phyloP scores from a whole-genome alignment of 2,797 vertebrate species.

The Mycteria americana region DNA sequence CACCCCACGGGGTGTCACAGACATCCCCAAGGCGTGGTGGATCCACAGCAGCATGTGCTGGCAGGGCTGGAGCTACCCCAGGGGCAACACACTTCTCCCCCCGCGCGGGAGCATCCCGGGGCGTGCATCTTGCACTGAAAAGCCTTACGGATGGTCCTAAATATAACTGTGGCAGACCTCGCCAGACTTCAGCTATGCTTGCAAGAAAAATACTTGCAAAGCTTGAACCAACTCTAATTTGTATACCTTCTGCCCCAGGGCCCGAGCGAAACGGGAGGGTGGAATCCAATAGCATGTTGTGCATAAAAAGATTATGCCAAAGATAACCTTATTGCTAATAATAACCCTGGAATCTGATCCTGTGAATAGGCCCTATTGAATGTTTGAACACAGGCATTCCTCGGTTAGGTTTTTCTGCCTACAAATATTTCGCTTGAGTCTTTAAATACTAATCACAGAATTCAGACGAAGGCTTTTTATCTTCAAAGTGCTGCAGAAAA shows the following conservation, averaged over 20 bases:
- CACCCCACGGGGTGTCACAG: background rate
- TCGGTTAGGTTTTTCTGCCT: slow-evolving; percentile 53
- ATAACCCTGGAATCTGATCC: slow-evolving; percentile 60
- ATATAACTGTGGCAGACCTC: background rate
- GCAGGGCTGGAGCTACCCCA: background rate
- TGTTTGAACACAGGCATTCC: slow-evolving; percentile 59
- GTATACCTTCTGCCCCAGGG: slow-evolving; percentile 38
- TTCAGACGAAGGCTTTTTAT: slow-evolving; percentile 39
- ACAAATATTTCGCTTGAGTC: slow-evolving; percentile 36
- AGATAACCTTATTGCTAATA: slow-evolving; percentile 69
- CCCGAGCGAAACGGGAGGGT: background rate
- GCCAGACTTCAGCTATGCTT: background rate
- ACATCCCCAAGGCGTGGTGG: accelerated
- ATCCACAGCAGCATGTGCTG: accelerated
- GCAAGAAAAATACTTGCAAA: slow-evolving; percentile 10
- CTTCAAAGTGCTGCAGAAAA: slow-evolving; percentile 54
- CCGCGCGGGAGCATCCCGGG: accelerated
- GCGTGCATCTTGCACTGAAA: accelerated
- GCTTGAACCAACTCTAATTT: slow-evolving; percentile 23
- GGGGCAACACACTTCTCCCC: background rate
- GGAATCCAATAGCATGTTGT: slow-evolving; percentile 47
- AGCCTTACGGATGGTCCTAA: background rate
- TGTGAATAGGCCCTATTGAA: slow-evolving; percentile 53
- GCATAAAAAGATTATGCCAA: slow-evolving; percentile 54
- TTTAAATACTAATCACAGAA: slow-evolving; percentile 66